Conservation (phyloP, 2,113 vertebrate species). For the Myotis yumanensis region DNA sequence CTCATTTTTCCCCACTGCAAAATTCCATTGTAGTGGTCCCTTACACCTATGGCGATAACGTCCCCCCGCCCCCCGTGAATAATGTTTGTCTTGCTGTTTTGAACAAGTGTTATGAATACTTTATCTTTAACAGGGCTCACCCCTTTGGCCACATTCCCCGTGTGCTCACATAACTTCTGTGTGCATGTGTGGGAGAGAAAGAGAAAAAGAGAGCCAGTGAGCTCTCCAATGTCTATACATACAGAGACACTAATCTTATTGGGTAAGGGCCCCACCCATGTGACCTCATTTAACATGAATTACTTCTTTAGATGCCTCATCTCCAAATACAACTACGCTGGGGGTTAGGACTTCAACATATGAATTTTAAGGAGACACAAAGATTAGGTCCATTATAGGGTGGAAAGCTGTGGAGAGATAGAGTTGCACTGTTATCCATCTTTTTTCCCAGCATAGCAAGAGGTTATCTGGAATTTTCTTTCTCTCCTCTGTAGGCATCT, state of each 20-base stretch:
- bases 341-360: background rate
- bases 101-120: background rate
- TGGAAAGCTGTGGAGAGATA: background rate
- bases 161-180: background rate
- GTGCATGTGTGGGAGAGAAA: accelerated
- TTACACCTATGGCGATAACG: background rate
- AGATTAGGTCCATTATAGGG: background rate
- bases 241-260: background rate
- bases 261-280: background rate
- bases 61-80: background rate
- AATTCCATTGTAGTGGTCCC: background rate
- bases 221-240: background rate
- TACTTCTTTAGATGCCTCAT: background rate
- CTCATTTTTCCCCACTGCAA: background rate
- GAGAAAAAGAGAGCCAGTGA: background rate
- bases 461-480: background rate
- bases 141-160: background rate
- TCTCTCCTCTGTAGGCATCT: background rate
- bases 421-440: background rate
- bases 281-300: background rate
- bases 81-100: background rate
- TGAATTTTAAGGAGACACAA: background rate
- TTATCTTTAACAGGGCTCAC: background rate
- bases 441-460: background rate
- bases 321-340: background rate